A percentile compares a stretch with the other conserved stretches of the same genome.
Evolutionary conservation across 37 sponge, comb jelly and placozoan genomes (phyloP).

Genomic region (Lycopodina hypogea): DNA sequence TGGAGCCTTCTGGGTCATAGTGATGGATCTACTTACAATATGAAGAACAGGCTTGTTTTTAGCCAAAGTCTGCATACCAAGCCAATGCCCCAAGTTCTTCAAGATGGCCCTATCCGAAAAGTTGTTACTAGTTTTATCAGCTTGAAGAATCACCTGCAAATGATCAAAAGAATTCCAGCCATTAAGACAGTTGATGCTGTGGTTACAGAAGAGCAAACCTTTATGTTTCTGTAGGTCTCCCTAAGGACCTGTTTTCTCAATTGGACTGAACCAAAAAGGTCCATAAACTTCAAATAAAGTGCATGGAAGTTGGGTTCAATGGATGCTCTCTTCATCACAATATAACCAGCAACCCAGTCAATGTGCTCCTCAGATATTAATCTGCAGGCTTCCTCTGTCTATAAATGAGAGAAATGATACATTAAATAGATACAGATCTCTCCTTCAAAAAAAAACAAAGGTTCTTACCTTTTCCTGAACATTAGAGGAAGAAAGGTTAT

Average conservation of each 20-base stretch:
- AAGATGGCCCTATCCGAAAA: conserved; percentile 90
- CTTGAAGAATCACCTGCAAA: conserved; percentile 74
- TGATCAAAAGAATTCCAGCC: not conserved
- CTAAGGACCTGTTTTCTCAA: conserved; percentile 60
- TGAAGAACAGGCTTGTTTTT: conserved; percentile 94
- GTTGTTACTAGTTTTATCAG: conserved; percentile 81
- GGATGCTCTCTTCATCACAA: conserved; percentile 90
- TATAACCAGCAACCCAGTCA: conserved; percentile 93
- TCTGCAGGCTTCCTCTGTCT: conserved; percentile 82
- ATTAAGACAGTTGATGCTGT: not conserved
- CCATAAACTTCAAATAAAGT: conserved; percentile 89
- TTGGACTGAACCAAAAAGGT: conserved; percentile 41
- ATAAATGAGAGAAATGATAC: not conserved
- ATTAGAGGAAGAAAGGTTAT: conserved; percentile 88
- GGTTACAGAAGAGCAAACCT: conserved; percentile 40
- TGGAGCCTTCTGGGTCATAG: too few species aligned
- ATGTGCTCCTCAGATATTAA: conserved; percentile 76
- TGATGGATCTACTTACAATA: conserved; percentile 47
- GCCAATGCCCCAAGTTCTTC: conserved; percentile 95
- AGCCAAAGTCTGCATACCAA: conserved; percentile 91
- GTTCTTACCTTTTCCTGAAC: conserved; percentile 76
- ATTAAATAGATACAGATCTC: not conserved
- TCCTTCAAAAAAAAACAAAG: too few species aligned
- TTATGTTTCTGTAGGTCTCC: conserved; percentile 96
- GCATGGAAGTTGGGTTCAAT: conserved; percentile 95